Evolutionary conservation across 2,797 vertebrate genomes (phyloP).

Genomic region (Alfaro cultratus): DNA sequence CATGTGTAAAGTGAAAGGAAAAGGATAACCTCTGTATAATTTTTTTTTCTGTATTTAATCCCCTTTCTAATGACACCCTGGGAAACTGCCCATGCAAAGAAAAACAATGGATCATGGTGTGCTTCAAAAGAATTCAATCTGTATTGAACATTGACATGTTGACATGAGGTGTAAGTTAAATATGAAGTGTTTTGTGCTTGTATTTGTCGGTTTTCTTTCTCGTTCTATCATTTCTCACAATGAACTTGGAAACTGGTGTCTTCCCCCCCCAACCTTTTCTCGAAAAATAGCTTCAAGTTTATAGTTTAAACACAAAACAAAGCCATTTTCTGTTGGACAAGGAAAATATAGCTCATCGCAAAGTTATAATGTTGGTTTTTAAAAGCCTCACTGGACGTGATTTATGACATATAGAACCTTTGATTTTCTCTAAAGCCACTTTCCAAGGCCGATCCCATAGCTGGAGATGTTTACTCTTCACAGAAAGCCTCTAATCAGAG

Average conservation of each 20-base stretch:
- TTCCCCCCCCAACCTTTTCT: not conserved
- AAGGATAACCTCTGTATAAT: not conserved
- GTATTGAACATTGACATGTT: not conserved
- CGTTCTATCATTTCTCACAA: not conserved
- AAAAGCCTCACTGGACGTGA: constrained; percentile 2
- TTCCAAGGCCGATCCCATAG: constrained; percentile 11
- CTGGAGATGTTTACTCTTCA: constrained; percentile 15
- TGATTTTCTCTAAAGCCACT: constrained; percentile 26
- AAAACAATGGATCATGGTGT: not conserved
- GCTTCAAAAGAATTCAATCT: not conserved
- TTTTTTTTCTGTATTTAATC: too few relatives aligned
- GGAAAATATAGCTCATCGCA: constrained; percentile 3
- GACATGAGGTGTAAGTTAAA: not conserved
- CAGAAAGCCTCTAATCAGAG: constrained; percentile 44
- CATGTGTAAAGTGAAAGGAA: not conserved
- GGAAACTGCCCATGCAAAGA: not conserved
- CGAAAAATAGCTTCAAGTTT: not conserved
- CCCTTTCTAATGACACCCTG: not conserved
- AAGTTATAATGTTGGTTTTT: constrained; percentile 6
- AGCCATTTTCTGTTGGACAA: constrained; percentile 8
- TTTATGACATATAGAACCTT: constrained; percentile 15
- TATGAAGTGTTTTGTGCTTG: not conserved
- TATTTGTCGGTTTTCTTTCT: not conserved
- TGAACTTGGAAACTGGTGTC: not conserved
- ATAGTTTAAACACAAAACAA: not conserved